Evolutionary conservation across 1,140 invertebrate species (phyloP).

Genomic region (Linepithema humile): DNA sequence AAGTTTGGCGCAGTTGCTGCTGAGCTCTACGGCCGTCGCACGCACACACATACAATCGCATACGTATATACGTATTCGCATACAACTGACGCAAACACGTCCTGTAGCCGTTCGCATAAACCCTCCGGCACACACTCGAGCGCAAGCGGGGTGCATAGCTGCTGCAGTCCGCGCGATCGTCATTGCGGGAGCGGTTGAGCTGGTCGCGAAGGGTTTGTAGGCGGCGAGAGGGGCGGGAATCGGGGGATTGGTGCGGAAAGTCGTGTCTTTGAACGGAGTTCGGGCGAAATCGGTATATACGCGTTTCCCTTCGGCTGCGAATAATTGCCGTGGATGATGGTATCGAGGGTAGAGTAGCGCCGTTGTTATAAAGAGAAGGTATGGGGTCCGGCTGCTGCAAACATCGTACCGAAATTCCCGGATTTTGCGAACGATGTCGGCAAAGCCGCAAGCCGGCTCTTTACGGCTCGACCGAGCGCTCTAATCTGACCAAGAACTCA

Average conservation of each 20-base stretch:
- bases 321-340: constrained; percentile 67
- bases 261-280: constrained; percentile 64
- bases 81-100: constrained; percentile 42
- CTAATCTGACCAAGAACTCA: no score
- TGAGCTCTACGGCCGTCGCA: constrained; percentile 34
- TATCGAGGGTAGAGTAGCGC: constrained; percentile 3
- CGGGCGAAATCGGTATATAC: constrained; percentile 47
- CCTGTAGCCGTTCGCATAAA: constrained; percentile 46
- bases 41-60: not conserved
- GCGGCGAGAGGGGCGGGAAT: not conserved
- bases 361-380: not conserved
- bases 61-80: not conserved
- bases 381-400: not conserved
- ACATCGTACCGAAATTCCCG: not conserved
- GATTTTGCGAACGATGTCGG: no score
- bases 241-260: not conserved
- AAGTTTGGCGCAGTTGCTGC: constrained; percentile 73
- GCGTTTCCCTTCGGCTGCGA: constrained; percentile 67
- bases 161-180: constrained; percentile 28
- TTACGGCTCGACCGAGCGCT: no score
- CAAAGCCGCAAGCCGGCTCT: no score
- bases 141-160: constrained; percentile 16
- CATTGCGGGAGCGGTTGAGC: constrained; percentile 9
- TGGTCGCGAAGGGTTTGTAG: constrained; percentile 1
- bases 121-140: constrained; percentile 48